Percentiles rank a stretch among this genome's conserved stretches.
phyloP scores from a whole-genome alignment of 1,140 invertebrate genomes.

The Anastrepha obliqua region DNA sequence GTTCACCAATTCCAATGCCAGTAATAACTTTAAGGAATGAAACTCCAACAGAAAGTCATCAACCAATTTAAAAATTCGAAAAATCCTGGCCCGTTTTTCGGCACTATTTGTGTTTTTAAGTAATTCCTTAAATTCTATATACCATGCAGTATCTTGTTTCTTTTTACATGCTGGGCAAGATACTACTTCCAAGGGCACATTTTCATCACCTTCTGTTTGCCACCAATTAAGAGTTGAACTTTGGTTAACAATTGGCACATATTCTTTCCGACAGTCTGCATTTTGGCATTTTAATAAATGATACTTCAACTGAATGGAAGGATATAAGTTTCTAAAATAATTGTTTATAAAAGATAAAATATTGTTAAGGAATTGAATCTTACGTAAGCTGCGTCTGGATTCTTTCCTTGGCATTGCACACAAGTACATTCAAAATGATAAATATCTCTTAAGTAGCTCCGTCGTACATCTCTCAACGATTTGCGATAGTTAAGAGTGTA shows the following conservation, averaged over 20 bases:
- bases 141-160: slow-evolving; percentile 60
- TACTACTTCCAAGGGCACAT: not conserved
- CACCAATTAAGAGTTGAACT: slow-evolving; percentile 62
- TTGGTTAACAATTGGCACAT: slow-evolving; percentile 57
- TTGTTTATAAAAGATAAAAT: not conserved
- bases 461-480: slow-evolving; percentile 53
- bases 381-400: slow-evolving; percentile 65
- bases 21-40: slow-evolving; percentile 59
- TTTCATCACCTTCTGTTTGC: slow-evolving; percentile 47
- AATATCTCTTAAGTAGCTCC: slow-evolving; percentile 55
- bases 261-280: slow-evolving; percentile 58
- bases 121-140: slow-evolving; percentile 57
- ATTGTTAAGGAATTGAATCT: slow-evolving; percentile 53
- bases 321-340: not conserved
- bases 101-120: slow-evolving; percentile 43
- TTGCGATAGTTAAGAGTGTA: slow-evolving; percentile 63
- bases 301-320: not conserved
- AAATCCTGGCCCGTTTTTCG: slow-evolving; percentile 56
- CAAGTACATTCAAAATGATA: slow-evolving; percentile 67
- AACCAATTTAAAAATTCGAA: slow-evolving; percentile 58
- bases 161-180: slow-evolving; percentile 60
- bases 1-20: slow-evolving; percentile 60
- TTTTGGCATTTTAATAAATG: slow-evolving; percentile 66
- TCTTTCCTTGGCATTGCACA: slow-evolving; percentile 56
- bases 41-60: slow-evolving; percentile 59